Evolutionary conservation across 2,888 invertebrate species (phyloP), one percentile per base, ranked within the genome.

Genomic region (Thera britannica): DNA sequence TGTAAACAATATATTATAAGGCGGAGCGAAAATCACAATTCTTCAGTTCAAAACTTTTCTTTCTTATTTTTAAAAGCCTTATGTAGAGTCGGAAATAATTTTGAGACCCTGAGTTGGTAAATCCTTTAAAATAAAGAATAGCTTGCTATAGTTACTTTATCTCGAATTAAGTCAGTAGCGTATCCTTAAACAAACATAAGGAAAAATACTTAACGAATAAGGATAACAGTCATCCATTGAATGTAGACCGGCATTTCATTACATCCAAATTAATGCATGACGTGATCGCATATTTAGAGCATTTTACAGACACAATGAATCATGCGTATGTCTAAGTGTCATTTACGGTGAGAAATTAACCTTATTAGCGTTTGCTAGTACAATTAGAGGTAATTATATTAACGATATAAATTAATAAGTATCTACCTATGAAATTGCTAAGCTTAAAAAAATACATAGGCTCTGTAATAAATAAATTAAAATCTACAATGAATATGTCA

Each of bases 221-320:
- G 73, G 71, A 73, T 68, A 73, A 73, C 56, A 52, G 12, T 51
- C 49, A 44, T 44, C 58, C 48, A 67, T 67, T 55, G 55, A 62
- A 36, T 38, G 44, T 23, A 58, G 56, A 61, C 41, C 66, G 59
- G 12, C 7, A 44, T 52, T 52, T 65, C 62, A 67, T 67, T 68
- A 49, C 38, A 48, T 51, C 60, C 70, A 56, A 67, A 63, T 67
- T 67, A 61, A 56, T 49, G 70, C 52, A 77, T 77, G 77, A 75
- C 75, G 77, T 69, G 71, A 72, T 65, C 65, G 46, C 63, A 56
- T 63, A 70, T 73, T 73, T 72, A 73, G 74, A 72, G 65, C 74
- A 73, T 68, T 71, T 67, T 67, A 59, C 68, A 68, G 64, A 59
- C 58, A 59, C 67, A 6, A 12, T 70, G 75, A 75, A 49, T 75